Evolutionary conservation across 2,113 vertebrate genomes (phyloP).

Genomic region (Mobula hypostoma): DNA sequence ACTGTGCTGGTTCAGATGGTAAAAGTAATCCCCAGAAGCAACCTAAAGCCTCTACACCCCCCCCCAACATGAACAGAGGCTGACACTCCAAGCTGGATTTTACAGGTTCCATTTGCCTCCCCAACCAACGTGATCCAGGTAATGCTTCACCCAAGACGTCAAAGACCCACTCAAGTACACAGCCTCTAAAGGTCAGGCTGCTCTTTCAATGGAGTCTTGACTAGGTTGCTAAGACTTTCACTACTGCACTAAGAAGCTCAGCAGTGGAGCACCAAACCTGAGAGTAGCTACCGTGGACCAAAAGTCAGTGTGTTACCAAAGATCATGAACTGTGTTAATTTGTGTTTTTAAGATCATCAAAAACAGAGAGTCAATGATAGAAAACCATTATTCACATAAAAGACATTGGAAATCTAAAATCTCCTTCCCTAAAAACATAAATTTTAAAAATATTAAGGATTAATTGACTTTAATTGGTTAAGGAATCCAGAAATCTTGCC

Average conservation of each 20-base stretch:
- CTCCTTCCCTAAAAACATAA: not conserved
- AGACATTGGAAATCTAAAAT: not conserved
- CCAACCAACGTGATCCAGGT: not conserved
- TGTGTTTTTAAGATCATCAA: not conserved
- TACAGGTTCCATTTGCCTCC: not conserved
- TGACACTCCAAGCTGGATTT: not conserved
- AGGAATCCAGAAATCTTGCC: not conserved
- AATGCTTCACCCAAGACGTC: not conserved
- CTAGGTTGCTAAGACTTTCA: not conserved
- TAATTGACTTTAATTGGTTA: not conserved
- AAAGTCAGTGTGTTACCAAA: not conserved
- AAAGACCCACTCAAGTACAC: not conserved
- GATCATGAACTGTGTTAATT: not conserved
- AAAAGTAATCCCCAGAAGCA: not conserved
- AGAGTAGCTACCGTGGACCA: not conserved
- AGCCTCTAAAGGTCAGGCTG: not conserved
- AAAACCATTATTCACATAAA: not conserved
- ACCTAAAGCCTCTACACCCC: not conserved
- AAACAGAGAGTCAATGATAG: not conserved
- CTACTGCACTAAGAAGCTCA: no score
- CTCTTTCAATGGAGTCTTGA: not conserved
- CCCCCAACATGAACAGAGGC: not conserved
- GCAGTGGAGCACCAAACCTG: no score
- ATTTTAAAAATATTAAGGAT: not conserved
- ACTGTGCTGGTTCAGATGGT: not conserved